phyloP scores from a whole-genome alignment of 2,797 vertebrate species.

The Bovichtus variegatus region DNA sequence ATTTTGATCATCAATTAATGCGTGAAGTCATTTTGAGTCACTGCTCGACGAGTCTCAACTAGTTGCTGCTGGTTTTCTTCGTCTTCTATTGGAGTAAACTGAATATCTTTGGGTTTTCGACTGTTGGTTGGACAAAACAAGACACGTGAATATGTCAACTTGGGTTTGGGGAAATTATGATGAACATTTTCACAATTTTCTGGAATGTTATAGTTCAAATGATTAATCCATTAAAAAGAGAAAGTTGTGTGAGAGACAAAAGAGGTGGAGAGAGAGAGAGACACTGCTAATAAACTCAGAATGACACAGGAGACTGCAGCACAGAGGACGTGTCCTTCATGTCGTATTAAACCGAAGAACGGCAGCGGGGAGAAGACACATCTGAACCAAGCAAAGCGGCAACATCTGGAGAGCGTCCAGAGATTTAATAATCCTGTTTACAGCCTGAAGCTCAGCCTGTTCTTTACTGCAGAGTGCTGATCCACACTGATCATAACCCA shows the following conservation, averaged over 20 bases:
- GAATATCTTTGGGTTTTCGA: too few relatives aligned
- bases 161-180: background rate
- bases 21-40: too few relatives aligned
- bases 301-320: background rate
- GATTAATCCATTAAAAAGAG: background rate
- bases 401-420: constrained; percentile 53
- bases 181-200: background rate
- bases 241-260: background rate
- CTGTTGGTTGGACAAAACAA: too few relatives aligned
- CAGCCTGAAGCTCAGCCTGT: constrained; percentile 28
- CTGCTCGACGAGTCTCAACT: too few relatives aligned
- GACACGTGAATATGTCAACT: too few relatives aligned
- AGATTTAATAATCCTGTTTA: constrained; percentile 60
- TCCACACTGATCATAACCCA: constrained; percentile 30
- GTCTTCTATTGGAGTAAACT: too few relatives aligned
- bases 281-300: background rate
- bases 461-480: constrained; percentile 29
- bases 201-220: background rate
- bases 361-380: constrained; percentile 4
- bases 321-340: constrained; percentile 9
- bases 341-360: constrained; percentile 7
- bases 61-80: background rate
- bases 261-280: background rate
- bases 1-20: background rate
- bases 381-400: constrained; percentile 46